These are phyloP conservation scores for Boloria euphrosyne DNA, from an alignment of 2,888 invertebrate genomes.

Conservation along the genomic window DNA sequence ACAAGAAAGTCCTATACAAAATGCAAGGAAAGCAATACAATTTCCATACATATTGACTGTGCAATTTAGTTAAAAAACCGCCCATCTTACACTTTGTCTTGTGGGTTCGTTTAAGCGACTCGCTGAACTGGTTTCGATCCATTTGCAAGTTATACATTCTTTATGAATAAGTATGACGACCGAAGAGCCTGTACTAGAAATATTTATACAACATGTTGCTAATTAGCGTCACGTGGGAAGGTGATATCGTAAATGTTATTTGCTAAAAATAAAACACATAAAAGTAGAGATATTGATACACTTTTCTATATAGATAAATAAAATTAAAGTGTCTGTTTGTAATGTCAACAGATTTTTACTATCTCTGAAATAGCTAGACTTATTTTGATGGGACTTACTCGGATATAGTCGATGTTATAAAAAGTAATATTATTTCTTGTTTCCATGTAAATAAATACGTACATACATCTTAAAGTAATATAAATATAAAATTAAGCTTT, in stretches of 20 bases:
- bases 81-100: conserved; percentile 46
- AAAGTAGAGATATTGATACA: too few species aligned
- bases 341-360: too few species aligned
- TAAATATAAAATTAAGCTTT: too few species aligned
- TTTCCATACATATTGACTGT: conserved; percentile 41
- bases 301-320: too few species aligned
- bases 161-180: conserved; percentile 25
- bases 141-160: conserved; percentile 49
- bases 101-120: conserved; percentile 43
- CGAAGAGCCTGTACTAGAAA: conserved; percentile 13
- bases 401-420: too few species aligned
- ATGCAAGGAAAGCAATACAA: conserved; percentile 35
- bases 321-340: too few species aligned
- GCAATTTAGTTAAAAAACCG: conserved; percentile 39
- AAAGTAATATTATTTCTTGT: too few species aligned
- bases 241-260: background rate
- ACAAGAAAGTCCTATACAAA: conserved; percentile 27
- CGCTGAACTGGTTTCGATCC: conserved; percentile 46
- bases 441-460: too few species aligned
- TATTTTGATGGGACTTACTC: too few species aligned
- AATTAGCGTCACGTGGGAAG: background rate
- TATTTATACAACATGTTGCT: background rate
- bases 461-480: too few species aligned
- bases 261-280: background rate
- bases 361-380: too few species aligned